Conservation (phyloP, 2,797 vertebrate genomes). For the Spinibarbus caldwelli region DNA sequence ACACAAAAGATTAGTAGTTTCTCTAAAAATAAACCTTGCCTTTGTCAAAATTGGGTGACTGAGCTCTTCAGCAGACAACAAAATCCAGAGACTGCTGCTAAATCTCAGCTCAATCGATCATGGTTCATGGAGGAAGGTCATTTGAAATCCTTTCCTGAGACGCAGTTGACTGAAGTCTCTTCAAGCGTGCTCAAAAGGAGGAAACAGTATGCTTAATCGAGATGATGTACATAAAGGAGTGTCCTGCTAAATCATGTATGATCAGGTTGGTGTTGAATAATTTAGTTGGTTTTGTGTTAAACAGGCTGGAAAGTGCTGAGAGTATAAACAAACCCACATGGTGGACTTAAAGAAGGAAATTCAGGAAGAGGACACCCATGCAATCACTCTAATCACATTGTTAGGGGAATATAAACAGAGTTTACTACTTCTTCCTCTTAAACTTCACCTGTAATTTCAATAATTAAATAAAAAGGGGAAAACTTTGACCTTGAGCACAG, state of each 20-base stretch:
- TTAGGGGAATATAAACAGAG: conserved; percentile 1
- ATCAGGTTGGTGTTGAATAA: conserved; percentile 18
- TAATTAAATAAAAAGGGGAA: not conserved
- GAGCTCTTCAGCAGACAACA: not conserved
- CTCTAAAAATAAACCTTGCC: not conserved
- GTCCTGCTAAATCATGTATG: conserved; percentile 48
- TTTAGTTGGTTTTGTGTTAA: conserved; percentile 41
- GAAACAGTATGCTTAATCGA: conserved; percentile 2
- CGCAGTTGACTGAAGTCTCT: conserved; percentile 28
- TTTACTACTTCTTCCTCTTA: not conserved
- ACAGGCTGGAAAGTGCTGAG: conserved; percentile 34
- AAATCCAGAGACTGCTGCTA: not conserved
- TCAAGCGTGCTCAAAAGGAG: conserved; percentile 16
- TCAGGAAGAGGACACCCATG: not conserved
- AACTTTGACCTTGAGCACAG: not conserved
- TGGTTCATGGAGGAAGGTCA: conserved; percentile 13
- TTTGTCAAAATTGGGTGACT: not conserved
- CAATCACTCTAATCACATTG: conserved; percentile 10
- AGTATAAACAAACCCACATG: conserved; percentile 17
- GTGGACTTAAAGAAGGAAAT: not conserved
- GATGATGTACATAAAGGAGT: conserved; percentile 33
- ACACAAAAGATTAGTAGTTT: not conserved
- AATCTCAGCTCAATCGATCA: conserved; percentile 14
- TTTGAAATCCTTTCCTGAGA: conserved; percentile 17
- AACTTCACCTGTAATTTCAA: not conserved